Conservation (phyloP, 2,888 invertebrate genomes). For the Catocala sponsa region DNA sequence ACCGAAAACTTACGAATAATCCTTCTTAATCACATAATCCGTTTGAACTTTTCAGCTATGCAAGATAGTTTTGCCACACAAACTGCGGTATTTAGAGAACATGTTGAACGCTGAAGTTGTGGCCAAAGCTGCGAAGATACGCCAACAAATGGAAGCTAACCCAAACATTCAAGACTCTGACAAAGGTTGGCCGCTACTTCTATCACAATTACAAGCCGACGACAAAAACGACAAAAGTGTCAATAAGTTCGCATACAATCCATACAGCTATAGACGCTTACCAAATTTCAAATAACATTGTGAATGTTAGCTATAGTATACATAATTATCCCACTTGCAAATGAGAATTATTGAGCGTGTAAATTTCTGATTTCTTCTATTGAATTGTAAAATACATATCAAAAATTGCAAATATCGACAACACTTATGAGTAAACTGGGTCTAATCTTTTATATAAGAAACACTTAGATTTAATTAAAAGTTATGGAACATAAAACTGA, state of each 20-base stretch:
- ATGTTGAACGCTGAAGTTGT: constrained; percentile 81
- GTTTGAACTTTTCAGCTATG: constrained; percentile 64
- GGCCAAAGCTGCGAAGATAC: constrained; percentile 78
- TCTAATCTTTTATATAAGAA: no score
- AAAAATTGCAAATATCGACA: no score
- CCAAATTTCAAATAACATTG: constrained; percentile 48
- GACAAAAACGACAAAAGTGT: constrained; percentile 63
- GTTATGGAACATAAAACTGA: no score
- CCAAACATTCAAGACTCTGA: constrained; percentile 72
- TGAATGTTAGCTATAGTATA: constrained; percentile 1
- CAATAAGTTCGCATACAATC: constrained; percentile 14
- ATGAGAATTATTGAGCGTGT: no score
- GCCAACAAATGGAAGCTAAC: constrained; percentile 75
- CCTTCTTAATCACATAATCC: neutral
- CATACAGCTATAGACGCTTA: constrained; percentile 55
- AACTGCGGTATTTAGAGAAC: constrained; percentile 79
- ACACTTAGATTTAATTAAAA: no score
- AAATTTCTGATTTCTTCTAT: no score
- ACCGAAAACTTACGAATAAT: no score
- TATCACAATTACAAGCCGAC: constrained; percentile 74
- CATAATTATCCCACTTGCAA: no score
- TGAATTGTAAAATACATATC: no score
- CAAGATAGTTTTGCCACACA: constrained; percentile 80
- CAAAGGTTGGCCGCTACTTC: constrained; percentile 75
- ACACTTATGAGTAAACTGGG: no score